Percentiles rank a stretch among this genome's conserved stretches.
These are phyloP conservation scores for Trogon surrucura DNA, from an alignment of 2,113 vertebrate species.

Conservation along the genomic window DNA sequence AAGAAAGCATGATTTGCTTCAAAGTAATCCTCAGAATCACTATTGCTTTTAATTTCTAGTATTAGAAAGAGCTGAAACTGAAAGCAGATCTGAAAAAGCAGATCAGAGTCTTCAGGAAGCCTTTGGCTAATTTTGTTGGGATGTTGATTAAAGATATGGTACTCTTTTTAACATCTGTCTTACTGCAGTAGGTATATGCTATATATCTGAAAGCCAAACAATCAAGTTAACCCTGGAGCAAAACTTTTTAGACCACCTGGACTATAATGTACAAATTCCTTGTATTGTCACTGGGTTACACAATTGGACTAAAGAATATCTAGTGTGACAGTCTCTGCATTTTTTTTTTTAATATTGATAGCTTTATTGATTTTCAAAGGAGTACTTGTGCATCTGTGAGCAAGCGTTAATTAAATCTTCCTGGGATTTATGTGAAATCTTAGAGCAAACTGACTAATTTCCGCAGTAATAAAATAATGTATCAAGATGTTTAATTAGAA, in stretches of 20 bases:
- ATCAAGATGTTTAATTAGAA: not conserved
- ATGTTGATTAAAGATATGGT: not conserved
- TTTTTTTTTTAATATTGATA: not conserved
- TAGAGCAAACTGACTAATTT: conserved; percentile 28
- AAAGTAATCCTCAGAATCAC: not conserved
- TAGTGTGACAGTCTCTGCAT: not conserved
- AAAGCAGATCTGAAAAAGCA: not conserved
- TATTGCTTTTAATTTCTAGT: not conserved
- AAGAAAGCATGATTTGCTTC: not conserved
- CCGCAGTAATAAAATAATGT: not conserved
- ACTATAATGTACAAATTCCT: not conserved
- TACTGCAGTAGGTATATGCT: not conserved
- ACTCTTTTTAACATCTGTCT: not conserved
- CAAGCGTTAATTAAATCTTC: not conserved
- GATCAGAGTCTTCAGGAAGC: fast-evolving
- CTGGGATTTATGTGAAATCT: not conserved
- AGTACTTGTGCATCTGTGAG: not conserved
- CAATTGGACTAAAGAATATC: not conserved
- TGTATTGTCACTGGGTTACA: not conserved
- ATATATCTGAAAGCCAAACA: not conserved
- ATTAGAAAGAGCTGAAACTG: not conserved
- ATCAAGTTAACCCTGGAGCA: not conserved
- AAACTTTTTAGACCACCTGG: not conserved
- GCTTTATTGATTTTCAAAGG: not conserved
- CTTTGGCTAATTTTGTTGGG: not conserved